These are phyloP conservation scores for Leptobrachium leishanense DNA, from an alignment of 2,113 vertebrate genomes.

Conservation along the genomic window DNA sequence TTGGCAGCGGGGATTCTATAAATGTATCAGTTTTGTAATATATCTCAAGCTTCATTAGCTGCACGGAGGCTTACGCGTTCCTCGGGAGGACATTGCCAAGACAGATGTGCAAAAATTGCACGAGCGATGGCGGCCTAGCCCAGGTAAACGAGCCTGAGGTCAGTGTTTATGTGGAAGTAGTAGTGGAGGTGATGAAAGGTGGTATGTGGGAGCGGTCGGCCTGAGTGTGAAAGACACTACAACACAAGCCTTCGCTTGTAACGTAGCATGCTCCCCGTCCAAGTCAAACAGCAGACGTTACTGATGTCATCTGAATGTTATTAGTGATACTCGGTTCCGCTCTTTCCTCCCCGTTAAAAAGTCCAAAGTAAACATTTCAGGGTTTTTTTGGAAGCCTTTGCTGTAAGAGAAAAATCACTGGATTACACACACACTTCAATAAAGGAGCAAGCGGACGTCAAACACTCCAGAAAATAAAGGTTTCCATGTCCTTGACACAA, in stretches of 20 bases:
- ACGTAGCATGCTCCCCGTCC: conserved; percentile 18
- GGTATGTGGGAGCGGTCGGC: conserved; percentile 22
- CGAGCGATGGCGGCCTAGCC: conserved; percentile 9
- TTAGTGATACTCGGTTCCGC: conserved; percentile 40
- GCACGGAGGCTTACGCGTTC: conserved; percentile 1
- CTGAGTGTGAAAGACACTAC: conserved; percentile 44
- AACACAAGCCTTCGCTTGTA: conserved; percentile 46
- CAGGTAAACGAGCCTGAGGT: conserved; percentile 35
- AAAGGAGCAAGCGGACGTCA: conserved; percentile 26
- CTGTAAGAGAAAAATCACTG: conserved; percentile 2
- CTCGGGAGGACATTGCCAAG: conserved; percentile 23
- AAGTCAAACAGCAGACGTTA: conserved; percentile 43
- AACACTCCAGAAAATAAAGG: neutral
- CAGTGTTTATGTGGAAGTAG: conserved; percentile 45
- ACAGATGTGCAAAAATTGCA: conserved; percentile 23
- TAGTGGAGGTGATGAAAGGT: conserved; percentile 43
- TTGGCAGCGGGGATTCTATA: neutral
- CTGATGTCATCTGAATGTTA: conserved; percentile 44
- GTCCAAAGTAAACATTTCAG: conserved; percentile 37
- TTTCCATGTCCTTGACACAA: neutral
- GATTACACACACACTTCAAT: conserved; percentile 7
- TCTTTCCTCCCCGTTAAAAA: conserved; percentile 7
- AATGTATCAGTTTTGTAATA: conserved; percentile 15
- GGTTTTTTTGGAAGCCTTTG: conserved; percentile 25
- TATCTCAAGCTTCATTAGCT: conserved; percentile 2